A percentile compares a stretch with the other conserved stretches of the same genome.
Evolutionary conservation across 1,140 invertebrate genomes (phyloP).

Genomic region (Mycetomoellerius zeteki): DNA sequence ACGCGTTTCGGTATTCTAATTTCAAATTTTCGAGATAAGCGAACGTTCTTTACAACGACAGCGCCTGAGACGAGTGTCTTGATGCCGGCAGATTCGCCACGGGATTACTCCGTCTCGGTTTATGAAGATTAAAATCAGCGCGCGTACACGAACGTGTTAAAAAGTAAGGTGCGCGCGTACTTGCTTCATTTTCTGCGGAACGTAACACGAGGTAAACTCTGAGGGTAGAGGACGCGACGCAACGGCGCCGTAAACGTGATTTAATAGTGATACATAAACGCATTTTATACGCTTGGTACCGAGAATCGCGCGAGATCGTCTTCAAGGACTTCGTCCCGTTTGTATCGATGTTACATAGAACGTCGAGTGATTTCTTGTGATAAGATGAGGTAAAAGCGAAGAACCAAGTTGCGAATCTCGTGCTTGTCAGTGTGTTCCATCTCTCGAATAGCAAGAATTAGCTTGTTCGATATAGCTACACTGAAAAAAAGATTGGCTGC

Average conservation of each 20-base stretch:
- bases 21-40: slow-evolving; percentile 10
- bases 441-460: neutral
- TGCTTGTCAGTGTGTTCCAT: slow-evolving; percentile 31
- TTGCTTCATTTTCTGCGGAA: neutral
- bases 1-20: slow-evolving; percentile 26
- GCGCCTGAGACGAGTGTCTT: neutral
- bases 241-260: slow-evolving; percentile 50
- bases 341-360: slow-evolving; percentile 35
- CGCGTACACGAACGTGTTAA: neutral
- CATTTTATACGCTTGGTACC: slow-evolving; percentile 45
- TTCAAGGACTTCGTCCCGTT: slow-evolving; percentile 11
- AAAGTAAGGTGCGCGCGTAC: slow-evolving; percentile 12
- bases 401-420: slow-evolving; percentile 22
- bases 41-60: neutral
- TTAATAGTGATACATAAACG: slow-evolving; percentile 49
- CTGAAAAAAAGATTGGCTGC: too few species aligned
- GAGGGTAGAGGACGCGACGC: slow-evolving; percentile 31
- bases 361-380: slow-evolving; percentile 49
- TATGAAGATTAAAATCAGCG: slow-evolving; percentile 59
- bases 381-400: slow-evolving; percentile 22
- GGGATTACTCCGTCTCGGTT: slow-evolving; percentile 34
- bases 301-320: slow-evolving; percentile 42
- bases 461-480: neutral
- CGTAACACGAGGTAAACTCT: slow-evolving; percentile 5
- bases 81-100: slow-evolving; percentile 21